Conservation (phyloP, 2,888 invertebrate genomes). For the Copidosoma aretas region DNA sequence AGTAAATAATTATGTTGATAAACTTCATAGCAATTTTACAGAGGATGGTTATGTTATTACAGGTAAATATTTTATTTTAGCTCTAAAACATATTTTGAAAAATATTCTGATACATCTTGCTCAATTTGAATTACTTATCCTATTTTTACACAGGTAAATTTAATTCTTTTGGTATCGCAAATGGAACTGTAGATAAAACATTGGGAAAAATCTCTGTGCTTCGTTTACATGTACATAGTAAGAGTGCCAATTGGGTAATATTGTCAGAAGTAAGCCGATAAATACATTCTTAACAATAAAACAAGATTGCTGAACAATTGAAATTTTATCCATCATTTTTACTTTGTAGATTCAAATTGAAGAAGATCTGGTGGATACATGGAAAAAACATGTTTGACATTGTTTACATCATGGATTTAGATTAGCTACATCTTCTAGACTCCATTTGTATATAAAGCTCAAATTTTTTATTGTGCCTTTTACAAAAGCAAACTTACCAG, state of each 20-base stretch:
- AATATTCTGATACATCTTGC: slow-evolving; percentile 67
- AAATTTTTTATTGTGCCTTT: slow-evolving; percentile 40
- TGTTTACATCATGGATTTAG: slow-evolving; percentile 36
- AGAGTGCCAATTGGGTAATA: slow-evolving; percentile 88
- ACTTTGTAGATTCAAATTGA: slow-evolving; percentile 58
- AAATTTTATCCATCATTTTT: slow-evolving; percentile 26
- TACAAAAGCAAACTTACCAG: slow-evolving; percentile 23
- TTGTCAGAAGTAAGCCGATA: slow-evolving; percentile 79
- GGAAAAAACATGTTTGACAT: slow-evolving; percentile 52
- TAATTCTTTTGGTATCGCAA: slow-evolving; percentile 82
- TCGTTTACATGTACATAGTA: slow-evolving; percentile 78
- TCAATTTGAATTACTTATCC: slow-evolving; percentile 16
- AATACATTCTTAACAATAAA: neutral
- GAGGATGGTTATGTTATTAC: slow-evolving; percentile 75
- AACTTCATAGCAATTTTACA: slow-evolving; percentile 69
- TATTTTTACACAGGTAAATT: slow-evolving; percentile 75
- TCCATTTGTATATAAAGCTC: slow-evolving; percentile 35
- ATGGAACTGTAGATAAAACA: slow-evolving; percentile 71
- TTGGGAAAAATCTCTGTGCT: slow-evolving; percentile 75
- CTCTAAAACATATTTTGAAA: neutral
- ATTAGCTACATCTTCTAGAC: slow-evolving; percentile 26
- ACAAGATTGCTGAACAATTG: slow-evolving; percentile 10
- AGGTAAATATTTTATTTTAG: slow-evolving; percentile 68
- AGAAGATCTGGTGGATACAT: slow-evolving; percentile 52
- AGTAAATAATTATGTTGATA: slow-evolving; percentile 61